Percentiles rank a stretch among this genome's conserved stretches.
phyloP scores from a whole-genome alignment of 2,888 invertebrate genomes.

The Mimachlamys varia region DNA sequence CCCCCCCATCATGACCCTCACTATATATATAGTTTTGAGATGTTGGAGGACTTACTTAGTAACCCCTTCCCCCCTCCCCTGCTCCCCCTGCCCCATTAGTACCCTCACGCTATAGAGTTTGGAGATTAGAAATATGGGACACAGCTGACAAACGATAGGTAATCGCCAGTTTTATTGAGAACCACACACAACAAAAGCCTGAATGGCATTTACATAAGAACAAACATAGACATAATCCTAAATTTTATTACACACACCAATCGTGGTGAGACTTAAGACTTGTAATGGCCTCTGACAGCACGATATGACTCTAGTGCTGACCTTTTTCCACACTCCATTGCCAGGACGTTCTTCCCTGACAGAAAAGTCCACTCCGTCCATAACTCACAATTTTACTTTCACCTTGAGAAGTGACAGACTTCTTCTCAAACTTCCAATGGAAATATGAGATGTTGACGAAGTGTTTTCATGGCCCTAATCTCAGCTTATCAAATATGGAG shows the following conservation, averaged over 20 bases:
- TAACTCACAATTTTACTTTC: neutral
- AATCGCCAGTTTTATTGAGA: neutral
- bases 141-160: neutral
- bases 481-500: neutral
- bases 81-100: too few relatives aligned
- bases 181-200: neutral
- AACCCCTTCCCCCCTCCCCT: too few relatives aligned
- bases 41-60: too few relatives aligned
- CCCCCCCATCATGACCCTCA: too few relatives aligned
- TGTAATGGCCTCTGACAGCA: neutral
- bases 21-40: too few relatives aligned
- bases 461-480: neutral
- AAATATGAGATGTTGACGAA: neutral
- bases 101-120: neutral
- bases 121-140: neutral
- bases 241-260: slow-evolving; percentile 7
- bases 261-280: neutral
- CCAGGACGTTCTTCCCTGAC: neutral
- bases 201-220: slow-evolving; percentile 5
- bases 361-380: neutral
- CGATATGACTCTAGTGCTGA: neutral
- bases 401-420: neutral
- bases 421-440: neutral
- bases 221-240: neutral
- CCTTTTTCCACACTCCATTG: neutral